Evolutionary conservation across 2,113 vertebrate genomes (phyloP).

Genomic region (Electrona antarctica): DNA sequence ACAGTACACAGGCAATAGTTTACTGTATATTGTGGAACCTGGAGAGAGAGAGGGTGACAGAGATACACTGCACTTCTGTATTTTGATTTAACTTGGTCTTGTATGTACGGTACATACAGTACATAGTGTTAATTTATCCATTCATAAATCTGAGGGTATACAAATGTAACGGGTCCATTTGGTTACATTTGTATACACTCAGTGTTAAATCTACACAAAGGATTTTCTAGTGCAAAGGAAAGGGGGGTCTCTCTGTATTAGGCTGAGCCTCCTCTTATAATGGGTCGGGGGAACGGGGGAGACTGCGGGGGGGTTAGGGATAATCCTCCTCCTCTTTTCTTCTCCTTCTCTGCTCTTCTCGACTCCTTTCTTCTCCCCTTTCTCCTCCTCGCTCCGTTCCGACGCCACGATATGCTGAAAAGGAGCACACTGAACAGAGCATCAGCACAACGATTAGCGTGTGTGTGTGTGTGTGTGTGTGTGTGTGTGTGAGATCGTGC

Average conservation of each 20-base stretch:
- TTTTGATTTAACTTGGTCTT: no score
- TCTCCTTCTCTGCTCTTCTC: conserved; percentile 41
- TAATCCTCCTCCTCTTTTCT: conserved; percentile 70
- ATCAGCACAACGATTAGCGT: conserved; percentile 55
- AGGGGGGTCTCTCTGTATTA: conserved; percentile 17
- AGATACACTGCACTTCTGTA: no score
- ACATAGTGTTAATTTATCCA: no score
- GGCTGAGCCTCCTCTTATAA: conserved; percentile 45
- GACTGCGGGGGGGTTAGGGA: conserved; percentile 60
- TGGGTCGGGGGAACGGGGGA: conserved; percentile 22
- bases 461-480: conserved; percentile 3
- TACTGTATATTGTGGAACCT: no score
- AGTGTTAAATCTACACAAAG: no score
- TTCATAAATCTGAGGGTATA: no score
- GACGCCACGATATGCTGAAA: conserved; percentile 51
- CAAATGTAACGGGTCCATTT: no score
- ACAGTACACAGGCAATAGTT: no score
- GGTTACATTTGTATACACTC: no score
- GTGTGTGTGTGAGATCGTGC: conserved; percentile 15
- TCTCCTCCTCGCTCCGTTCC: conserved; percentile 43
- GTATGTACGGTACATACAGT: no score
- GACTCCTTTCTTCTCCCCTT: conserved; percentile 57
- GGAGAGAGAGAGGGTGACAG: no score
- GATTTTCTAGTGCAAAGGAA: not conserved
- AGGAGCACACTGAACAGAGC: conserved; percentile 56